These are phyloP conservation scores for Lucinisca nassula DNA, from an alignment of 2,888 invertebrate genomes.

Conservation along the genomic window DNA sequence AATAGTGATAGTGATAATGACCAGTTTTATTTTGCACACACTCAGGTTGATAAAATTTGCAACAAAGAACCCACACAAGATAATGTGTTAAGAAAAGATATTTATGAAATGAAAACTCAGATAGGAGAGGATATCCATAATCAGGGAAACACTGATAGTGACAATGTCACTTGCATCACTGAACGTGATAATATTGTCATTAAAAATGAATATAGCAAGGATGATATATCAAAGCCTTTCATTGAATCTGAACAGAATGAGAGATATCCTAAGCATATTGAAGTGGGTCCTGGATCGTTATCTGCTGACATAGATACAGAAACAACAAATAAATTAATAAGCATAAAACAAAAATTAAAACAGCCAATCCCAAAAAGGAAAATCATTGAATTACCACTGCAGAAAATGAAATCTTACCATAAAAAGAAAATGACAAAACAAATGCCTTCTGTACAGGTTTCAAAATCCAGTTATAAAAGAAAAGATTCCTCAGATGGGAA, in stretches of 20 bases:
- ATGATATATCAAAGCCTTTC: too few species aligned
- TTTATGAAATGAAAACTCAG: constrained; percentile 35
- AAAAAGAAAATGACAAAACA: constrained; percentile 38
- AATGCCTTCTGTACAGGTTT: too few species aligned
- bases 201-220: too few species aligned
- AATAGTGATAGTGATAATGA: not conserved
- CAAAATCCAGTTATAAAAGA: not conserved
- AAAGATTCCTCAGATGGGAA: not conserved
- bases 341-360: constrained; percentile 26
- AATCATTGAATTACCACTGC: constrained; percentile 38
- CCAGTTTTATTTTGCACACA: constrained; percentile 5
- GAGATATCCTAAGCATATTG: too few species aligned
- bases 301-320: not conserved
- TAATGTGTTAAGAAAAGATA: constrained; percentile 16
- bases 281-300: too few species aligned
- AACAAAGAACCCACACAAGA: not conserved
- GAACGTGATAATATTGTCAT: too few species aligned
- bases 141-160: not conserved
- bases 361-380: constrained; percentile 16
- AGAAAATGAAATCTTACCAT: constrained; percentile 40
- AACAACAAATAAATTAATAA: not conserved
- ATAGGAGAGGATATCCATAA: constrained; percentile 13
- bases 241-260: too few species aligned
- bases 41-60: constrained; percentile 11
- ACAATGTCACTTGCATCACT: too few species aligned